These are phyloP conservation scores for Pachyuromys duprasi DNA, from an alignment of 2,797 vertebrate species.

Conservation along the genomic window DNA sequence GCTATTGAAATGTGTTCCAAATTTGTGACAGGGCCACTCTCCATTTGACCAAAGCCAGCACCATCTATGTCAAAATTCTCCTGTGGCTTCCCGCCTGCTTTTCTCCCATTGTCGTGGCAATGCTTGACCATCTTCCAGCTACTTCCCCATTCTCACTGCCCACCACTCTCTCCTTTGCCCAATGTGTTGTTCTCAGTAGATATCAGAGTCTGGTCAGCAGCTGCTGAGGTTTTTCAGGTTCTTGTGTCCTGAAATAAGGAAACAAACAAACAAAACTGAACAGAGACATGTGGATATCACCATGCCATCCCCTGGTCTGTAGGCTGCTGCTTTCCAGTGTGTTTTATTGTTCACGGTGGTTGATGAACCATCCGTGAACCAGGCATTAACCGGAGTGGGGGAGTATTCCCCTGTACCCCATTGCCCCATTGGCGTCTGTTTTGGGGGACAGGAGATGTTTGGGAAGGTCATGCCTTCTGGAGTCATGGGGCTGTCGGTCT, in stretches of 20 bases:
- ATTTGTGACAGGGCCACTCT: not conserved
- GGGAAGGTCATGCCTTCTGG: no score
- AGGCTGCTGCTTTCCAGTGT: no score
- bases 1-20: not conserved
- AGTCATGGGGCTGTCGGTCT: no score
- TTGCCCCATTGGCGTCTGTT: no score
- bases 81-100: not conserved
- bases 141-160: not conserved
- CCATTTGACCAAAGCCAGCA: not conserved
- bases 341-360: no score
- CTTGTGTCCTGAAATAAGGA: not conserved
- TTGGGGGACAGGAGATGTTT: no score
- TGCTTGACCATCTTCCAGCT: not conserved
- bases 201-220: not conserved
- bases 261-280: not conserved
- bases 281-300: not conserved
- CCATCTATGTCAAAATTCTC: not conserved
- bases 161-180: not conserved
- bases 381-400: no score
- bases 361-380: no score
- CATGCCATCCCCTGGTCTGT: no score
- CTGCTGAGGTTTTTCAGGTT: not conserved
- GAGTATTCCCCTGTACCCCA: no score
- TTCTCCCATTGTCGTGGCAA: not conserved
- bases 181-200: not conserved